A percentile compares a stretch with the other conserved stretches of the same genome.
Evolutionary conservation across 2,113 vertebrate genomes (phyloP).

Genomic region (Peromyscus maniculatus): DNA sequence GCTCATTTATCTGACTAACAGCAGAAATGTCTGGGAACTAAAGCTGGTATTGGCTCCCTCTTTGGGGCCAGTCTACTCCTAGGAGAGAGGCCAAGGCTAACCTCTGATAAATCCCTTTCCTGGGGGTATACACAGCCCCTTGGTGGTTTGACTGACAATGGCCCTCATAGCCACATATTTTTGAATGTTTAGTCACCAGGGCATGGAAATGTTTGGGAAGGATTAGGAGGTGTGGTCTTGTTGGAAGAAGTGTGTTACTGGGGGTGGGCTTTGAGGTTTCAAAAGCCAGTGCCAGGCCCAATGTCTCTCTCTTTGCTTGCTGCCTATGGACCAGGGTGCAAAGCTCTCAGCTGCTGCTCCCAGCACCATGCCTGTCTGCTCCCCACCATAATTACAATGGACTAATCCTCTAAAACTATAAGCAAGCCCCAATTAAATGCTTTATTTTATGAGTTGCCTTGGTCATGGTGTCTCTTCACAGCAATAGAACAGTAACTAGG

Average conservation of each 20-base stretch:
- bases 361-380: no score
- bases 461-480: neutral
- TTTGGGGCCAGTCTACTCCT: neutral
- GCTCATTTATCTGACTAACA: neutral
- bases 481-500: neutral
- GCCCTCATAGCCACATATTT: neutral
- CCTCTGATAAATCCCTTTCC: neutral
- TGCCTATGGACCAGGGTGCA: neutral
- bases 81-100: neutral
- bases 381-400: neutral
- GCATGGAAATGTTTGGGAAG: neutral
- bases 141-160: neutral
- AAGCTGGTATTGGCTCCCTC: neutral
- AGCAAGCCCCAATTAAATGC: neutral
- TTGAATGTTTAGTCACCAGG: neutral
- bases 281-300: neutral
- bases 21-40: constrained; percentile 10
- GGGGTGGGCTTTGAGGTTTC: neutral
- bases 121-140: neutral
- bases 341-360: neutral
- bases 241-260: neutral
- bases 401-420: neutral
- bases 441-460: neutral
- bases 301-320: neutral
- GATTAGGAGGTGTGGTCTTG: neutral